Evolutionary conservation across 2,888 invertebrate species (phyloP).

Genomic region (Plagodis dolabraria): DNA sequence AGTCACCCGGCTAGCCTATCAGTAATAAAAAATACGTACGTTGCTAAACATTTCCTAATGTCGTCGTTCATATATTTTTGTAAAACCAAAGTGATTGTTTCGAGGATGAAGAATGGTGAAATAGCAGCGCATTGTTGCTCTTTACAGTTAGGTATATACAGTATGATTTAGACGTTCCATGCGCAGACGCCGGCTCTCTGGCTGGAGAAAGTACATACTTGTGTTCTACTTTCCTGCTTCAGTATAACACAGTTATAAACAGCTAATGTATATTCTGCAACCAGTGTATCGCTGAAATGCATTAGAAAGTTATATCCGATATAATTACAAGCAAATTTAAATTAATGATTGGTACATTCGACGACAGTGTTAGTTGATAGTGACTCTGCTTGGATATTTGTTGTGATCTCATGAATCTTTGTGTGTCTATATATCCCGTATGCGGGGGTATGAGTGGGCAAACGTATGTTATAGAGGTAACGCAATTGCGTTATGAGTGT

Average conservation of each 20-base stretch:
- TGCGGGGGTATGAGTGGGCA: too few species aligned
- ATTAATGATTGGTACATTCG: neutral
- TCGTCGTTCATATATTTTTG: neutral
- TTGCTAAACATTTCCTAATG: neutral
- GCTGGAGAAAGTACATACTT: conserved; percentile 73
- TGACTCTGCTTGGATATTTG: too few species aligned
- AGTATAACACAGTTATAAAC: conserved; percentile 21
- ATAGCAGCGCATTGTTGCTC: conserved; percentile 39
- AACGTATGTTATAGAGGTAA: too few species aligned
- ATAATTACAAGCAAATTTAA: neutral
- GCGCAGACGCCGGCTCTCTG: conserved; percentile 64
- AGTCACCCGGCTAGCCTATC: too few species aligned
- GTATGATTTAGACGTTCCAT: conserved; percentile 65
- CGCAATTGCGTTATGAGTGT: too few species aligned
- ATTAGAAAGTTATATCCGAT: conserved; percentile 32
- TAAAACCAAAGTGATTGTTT: neutral
- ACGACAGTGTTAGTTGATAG: too few species aligned
- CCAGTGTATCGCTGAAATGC: conserved; percentile 36
- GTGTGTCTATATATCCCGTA: too few species aligned
- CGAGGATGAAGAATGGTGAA: neutral
- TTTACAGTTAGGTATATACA: conserved; percentile 46
- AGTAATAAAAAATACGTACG: neutral
- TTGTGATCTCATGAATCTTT: too few species aligned
- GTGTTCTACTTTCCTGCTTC: conserved; percentile 70
- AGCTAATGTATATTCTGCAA: conserved; percentile 22